Percentiles rank a stretch among this genome's conserved stretches.
phyloP scores from a whole-genome alignment of 2,797 vertebrate genomes.

The Pachyuromys duprasi region DNA sequence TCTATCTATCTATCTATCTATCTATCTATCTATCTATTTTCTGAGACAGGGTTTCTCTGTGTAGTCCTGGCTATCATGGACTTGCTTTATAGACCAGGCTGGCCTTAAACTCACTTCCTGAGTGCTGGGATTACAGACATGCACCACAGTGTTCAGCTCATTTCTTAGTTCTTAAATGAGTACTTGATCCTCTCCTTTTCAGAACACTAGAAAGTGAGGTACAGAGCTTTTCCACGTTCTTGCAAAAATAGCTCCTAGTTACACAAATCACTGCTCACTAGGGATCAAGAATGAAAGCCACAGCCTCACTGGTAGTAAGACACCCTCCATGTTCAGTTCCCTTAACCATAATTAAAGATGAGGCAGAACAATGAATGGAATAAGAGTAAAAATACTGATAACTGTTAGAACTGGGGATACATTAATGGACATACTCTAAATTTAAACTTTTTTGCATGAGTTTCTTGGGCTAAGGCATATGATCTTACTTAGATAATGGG shows the following conservation, averaged over 20 bases:
- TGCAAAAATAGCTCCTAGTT: neutral
- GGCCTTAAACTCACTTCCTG: too few relatives aligned
- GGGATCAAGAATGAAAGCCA: neutral
- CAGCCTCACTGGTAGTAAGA: neutral
- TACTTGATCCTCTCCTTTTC: slow-evolving; percentile 25
- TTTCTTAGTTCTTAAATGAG: slow-evolving; percentile 58
- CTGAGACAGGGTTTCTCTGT: too few relatives aligned
- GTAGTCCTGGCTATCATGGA: too few relatives aligned
- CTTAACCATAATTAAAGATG: neutral
- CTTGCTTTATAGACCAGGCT: too few relatives aligned
- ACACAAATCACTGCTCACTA: neutral
- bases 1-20: too few relatives aligned
- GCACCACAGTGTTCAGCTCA: too few relatives aligned
- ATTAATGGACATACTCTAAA: neutral
- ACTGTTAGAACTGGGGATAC: neutral
- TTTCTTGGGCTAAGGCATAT: neutral
- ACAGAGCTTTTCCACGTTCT: neutral
- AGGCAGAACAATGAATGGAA: neutral
- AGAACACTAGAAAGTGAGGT: neutral
- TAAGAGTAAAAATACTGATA: neutral
- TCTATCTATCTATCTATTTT: too few relatives aligned
- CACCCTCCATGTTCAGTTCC: neutral
- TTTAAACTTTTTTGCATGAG: neutral
- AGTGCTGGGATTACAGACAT: too few relatives aligned
- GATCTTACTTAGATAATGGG: neutral